These are phyloP conservation scores for Castor canadensis DNA, from an alignment of 2,113 vertebrate species.

Conservation along the genomic window DNA sequence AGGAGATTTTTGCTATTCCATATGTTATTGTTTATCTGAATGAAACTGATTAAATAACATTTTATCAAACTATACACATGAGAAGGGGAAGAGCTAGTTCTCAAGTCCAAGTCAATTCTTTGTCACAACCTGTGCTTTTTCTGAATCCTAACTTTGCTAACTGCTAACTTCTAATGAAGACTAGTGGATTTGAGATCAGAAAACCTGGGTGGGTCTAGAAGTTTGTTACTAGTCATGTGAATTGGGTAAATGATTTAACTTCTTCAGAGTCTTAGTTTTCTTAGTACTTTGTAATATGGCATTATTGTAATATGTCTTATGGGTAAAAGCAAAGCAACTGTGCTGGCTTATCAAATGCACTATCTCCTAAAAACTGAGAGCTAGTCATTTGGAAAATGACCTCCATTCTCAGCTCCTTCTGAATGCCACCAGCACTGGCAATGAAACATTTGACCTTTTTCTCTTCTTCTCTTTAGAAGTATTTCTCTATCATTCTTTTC, in stretches of 20 bases:
- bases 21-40: background rate
- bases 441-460: too few relatives aligned
- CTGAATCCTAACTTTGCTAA: background rate
- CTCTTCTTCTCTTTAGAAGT: too few relatives aligned
- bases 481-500: too few relatives aligned
- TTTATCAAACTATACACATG: background rate
- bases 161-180: background rate
- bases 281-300: background rate
- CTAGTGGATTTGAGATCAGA: background rate
- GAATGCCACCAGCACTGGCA: too few relatives aligned
- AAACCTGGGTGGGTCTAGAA: background rate
- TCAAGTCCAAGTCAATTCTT: background rate
- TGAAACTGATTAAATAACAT: background rate
- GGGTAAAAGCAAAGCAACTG: background rate
- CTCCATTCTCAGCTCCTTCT: background rate
- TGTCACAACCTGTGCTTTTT: background rate
- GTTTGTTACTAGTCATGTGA: background rate
- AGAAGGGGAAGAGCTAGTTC: background rate
- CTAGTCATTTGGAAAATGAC: background rate
- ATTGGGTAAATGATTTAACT: background rate
- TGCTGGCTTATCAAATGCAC: background rate
- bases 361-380: background rate
- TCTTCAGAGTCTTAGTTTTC: background rate
- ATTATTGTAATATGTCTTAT: background rate
- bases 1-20: background rate